Conservation (phyloP, 1,140 invertebrate species). For the Drosophila bipectinata region DNA sequence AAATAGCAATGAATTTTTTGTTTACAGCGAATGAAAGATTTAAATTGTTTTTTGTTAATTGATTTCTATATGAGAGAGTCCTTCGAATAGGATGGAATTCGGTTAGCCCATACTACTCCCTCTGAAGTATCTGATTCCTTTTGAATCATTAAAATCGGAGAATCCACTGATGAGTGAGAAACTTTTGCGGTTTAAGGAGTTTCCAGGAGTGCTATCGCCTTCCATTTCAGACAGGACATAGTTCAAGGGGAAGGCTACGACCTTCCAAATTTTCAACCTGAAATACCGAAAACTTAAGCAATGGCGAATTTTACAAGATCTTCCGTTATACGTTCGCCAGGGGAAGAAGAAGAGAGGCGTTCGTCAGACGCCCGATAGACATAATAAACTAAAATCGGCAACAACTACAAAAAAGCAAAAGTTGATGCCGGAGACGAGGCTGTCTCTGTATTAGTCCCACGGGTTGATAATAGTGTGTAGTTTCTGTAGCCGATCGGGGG, state of each 20-base stretch:
- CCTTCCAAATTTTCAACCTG: constrained; percentile 27
- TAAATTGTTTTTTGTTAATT: constrained; percentile 79
- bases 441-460: constrained; percentile 30
- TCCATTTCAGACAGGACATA: constrained; percentile 18
- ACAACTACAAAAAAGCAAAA: constrained; percentile 15
- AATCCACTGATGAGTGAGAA: constrained; percentile 1
- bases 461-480: constrained; percentile 21
- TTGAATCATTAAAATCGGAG: constrained; percentile 72
- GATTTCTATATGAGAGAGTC: constrained; percentile 44
- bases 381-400: constrained; percentile 35
- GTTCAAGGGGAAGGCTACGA: not conserved
- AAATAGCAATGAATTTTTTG: constrained; percentile 56
- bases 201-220: not conserved
- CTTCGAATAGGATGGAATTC: constrained; percentile 16
- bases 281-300: constrained; percentile 26
- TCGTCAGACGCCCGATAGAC: constrained; percentile 21
- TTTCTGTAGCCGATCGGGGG: not conserved
- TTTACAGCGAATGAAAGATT: constrained; percentile 69
- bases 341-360: constrained; percentile 26
- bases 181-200: constrained; percentile 31
- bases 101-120: not conserved
- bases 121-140: constrained; percentile 66
- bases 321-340: constrained; percentile 50
- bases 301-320: constrained; percentile 69
- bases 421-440: constrained; percentile 18